Evolutionary conservation across 2,797 vertebrate genomes (phyloP).

Genomic region (Falco concolor): DNA sequence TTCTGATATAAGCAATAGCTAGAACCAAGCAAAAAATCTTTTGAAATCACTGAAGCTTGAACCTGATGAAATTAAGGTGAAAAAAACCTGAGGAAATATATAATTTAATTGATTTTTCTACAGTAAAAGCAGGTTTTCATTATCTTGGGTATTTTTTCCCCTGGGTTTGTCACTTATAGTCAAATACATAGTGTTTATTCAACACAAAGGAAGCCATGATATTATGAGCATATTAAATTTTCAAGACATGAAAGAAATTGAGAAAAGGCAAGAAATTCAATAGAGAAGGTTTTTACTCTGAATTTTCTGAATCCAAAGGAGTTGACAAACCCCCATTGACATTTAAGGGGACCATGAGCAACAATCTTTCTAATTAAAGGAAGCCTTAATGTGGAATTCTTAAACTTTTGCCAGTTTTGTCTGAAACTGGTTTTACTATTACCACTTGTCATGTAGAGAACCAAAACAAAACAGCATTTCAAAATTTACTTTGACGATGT

Average conservation of each 20-base stretch:
- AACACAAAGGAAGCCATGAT: background rate
- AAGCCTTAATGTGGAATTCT: background rate
- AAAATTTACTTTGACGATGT: background rate
- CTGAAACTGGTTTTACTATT: background rate
- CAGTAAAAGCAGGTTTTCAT: slow-evolving; percentile 8
- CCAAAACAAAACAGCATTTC: background rate
- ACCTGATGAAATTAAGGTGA: slow-evolving; percentile 5
- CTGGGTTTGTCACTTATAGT: slow-evolving; percentile 7
- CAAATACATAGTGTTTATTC: background rate
- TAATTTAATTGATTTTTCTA: slow-evolving; percentile 22
- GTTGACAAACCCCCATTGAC: background rate
- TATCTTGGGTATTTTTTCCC: background rate
- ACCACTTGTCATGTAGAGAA: background rate
- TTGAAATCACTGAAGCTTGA: slow-evolving; percentile 1
- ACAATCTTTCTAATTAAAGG: background rate
- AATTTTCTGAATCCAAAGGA: background rate
- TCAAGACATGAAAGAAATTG: background rate
- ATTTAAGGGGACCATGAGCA: background rate
- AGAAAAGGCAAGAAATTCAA: background rate
- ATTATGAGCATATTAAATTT: background rate
- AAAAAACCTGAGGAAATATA: background rate
- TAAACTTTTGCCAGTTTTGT: background rate
- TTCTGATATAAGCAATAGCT: background rate
- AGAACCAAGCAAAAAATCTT: background rate
- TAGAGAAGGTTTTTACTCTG: background rate